Evolutionary conservation across 2,113 vertebrate species (phyloP), one percentile per base, ranked within the genome.

Genomic region (Penelope pileata): DNA sequence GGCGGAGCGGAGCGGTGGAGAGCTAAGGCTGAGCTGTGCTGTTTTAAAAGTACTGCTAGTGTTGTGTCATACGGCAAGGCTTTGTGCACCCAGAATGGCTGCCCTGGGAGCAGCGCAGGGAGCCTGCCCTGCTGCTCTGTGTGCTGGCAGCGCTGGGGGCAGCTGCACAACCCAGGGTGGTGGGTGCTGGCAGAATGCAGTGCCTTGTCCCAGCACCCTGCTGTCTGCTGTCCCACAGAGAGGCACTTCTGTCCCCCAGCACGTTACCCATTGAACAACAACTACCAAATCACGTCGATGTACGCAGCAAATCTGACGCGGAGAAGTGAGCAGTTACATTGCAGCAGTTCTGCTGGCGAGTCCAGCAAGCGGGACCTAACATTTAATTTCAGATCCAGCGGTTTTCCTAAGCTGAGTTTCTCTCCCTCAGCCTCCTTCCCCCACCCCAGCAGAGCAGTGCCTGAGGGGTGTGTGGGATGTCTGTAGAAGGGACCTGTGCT

Each of bases 231-330:
- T 48, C 26, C 16, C 24, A 30, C 30, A 12, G 1, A 43, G 64
- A 32, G 22, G 3, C 42, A 24, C 9, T 45, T 76, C 24, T 4
- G 0, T 1, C 10, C 7, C 26, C 13, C n/a, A 1, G 2, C 7
- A 21, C 21, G 1, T 17, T 40, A n/a, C 40, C 26, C 4, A 30
- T 58, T 58, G 38, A 6, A 72, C 40, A 2, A 54, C 23, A 29
- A 12, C 43, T 38, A 69, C 12, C 48, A 13, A 9, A 36, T 16
- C 45, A 45, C 45, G 17, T 42, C 5, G 2, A 16, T 45, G 83
- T 60, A 12, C 19, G 8, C 63, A 56, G 24, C n/a, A 79, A 14
- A 23, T 80, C 40, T 64, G 45, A n/a, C n/a, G n/a, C n/a, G n/a
- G n/a, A n/a, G n/a, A 12, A 7, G 16, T 80, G 66, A 85, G 63